phyloP scores from a whole-genome alignment of 2,113 vertebrate genomes.

The Protomyctophum bolini region DNA sequence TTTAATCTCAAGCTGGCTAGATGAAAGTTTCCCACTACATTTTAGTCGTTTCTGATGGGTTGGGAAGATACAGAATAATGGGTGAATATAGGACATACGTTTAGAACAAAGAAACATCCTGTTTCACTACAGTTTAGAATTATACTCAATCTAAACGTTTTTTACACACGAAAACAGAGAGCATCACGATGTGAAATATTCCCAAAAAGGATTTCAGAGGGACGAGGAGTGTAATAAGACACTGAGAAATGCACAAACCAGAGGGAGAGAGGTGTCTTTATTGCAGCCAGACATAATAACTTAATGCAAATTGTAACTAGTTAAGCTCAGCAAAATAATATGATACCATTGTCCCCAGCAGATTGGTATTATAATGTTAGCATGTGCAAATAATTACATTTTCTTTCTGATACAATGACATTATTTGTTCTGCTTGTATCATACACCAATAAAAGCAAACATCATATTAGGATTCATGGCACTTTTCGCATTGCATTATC shows the following conservation, averaged over 20 bases:
- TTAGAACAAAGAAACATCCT: neutral
- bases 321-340: conserved; percentile 85
- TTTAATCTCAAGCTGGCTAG: conserved; percentile 32
- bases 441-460: conserved; percentile 98
- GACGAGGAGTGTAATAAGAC: conserved; percentile 64
- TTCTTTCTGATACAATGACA: conserved; percentile 93
- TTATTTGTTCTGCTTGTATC: conserved; percentile 98
- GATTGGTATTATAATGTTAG: conserved; percentile 84
- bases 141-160: conserved; percentile 40
- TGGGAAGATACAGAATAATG: neutral
- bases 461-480: conserved; percentile 99
- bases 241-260: conserved; percentile 59
- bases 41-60: neutral
- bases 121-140: conserved; percentile 1
- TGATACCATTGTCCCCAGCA: conserved; percentile 78
- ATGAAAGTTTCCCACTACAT: conserved; percentile 10
- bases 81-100: neutral
- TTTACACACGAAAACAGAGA: conserved; percentile 26
- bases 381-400: conserved; percentile 94
- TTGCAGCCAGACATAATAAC: conserved; percentile 78
- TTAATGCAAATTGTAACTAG: conserved; percentile 87
- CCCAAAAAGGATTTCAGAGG: conserved; percentile 47
- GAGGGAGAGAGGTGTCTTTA: conserved; percentile 68
- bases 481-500: conserved; percentile 99
- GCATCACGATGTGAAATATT: conserved; percentile 47